Base-by-base conservation (phyloP, 1,140 invertebrate species). In the Pseudomyrmex cubaensis region DNA sequence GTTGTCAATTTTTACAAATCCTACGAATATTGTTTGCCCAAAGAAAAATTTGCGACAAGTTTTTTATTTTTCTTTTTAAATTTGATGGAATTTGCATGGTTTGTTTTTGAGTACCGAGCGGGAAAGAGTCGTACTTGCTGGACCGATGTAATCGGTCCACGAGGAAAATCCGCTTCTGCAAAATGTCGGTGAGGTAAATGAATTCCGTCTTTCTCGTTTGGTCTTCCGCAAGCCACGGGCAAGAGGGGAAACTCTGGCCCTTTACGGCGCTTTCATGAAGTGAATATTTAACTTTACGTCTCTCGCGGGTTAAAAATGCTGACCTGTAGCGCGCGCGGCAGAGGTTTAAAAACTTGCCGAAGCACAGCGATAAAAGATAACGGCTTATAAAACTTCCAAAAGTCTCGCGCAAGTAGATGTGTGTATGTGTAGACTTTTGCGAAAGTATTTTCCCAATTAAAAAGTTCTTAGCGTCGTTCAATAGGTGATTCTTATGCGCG, bases 301-400 rank as follows among this genome's bases (percentile, higher is more conserved):
- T 90, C 88, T 90, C 88, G 89, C 90, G 86, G 91, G 92, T 93
- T 93, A 93, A 93, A 93, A 93, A 92, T 91, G 89, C 90, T 92
- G 92, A 92, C 92, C 92, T 87, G 89, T 89, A 54, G 25, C 35
- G 62, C 54, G 64, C 20, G 76, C 76, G 80, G 89, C 90, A 90
- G 89, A 90, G 91, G 89, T 92, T 93, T 92, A 90, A 92, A 92
- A 93, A 93, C 87, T 92, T 92, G 80, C 85, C 69, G 67, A 89
- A 91, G 85, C 85, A 90, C 80, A 57, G 73, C 80, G 88, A 90
- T 90, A 91, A 91, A 91, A 89, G 82, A 90, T 91, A 89, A 89
- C 85, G 89, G 85, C 84, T 82, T 82, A 90, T 87, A 87, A 89
- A 91, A 90, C 90, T 92, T 90, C 56, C 84, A 67, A 74, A 90